phyloP scores from a whole-genome alignment of 2,113 vertebrate species.

The Hippocampus guttulatus region DNA sequence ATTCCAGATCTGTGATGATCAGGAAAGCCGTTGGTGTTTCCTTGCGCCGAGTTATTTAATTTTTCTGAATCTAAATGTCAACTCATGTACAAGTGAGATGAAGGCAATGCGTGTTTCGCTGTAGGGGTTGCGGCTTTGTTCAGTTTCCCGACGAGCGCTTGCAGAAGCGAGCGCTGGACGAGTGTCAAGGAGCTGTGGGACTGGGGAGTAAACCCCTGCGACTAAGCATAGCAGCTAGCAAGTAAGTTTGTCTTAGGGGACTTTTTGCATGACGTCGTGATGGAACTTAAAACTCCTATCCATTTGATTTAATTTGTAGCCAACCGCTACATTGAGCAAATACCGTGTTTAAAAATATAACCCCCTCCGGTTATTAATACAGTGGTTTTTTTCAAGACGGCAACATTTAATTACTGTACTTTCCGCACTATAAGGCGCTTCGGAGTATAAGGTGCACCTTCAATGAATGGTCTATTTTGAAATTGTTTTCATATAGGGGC shows the following conservation, averaged over 20 bases:
- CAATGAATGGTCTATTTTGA: no score
- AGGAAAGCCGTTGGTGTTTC: no score
- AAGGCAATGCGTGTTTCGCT: background rate
- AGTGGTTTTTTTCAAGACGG: no score
- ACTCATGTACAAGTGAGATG: background rate
- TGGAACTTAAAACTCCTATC: background rate
- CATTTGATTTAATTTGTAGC: no score
- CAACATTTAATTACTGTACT: no score
- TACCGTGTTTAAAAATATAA: no score
- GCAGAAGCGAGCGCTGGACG: conserved; percentile 83
- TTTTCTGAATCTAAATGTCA: background rate
- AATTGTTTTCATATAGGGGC: no score
- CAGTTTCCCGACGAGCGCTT: conserved; percentile 89
- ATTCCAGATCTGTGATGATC: no score
- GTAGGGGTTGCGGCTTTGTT: conserved; percentile 92
- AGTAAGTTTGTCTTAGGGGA: conserved; percentile 72
- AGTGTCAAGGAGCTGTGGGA: conserved; percentile 86
- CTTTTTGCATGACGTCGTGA: background rate
- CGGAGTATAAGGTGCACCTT: no score
- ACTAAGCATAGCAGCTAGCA: conserved; percentile 86
- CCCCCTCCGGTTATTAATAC: no score
- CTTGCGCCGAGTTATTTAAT: no score
- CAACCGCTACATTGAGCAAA: background rate
- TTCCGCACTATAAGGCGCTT: no score
- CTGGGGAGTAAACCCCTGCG: conserved; percentile 85